A percentile compares a stretch with the other conserved stretches of the same genome.
These are phyloP conservation scores for Sesamia inferens DNA, from an alignment of 2,888 invertebrate genomes.

Conservation along the genomic window DNA sequence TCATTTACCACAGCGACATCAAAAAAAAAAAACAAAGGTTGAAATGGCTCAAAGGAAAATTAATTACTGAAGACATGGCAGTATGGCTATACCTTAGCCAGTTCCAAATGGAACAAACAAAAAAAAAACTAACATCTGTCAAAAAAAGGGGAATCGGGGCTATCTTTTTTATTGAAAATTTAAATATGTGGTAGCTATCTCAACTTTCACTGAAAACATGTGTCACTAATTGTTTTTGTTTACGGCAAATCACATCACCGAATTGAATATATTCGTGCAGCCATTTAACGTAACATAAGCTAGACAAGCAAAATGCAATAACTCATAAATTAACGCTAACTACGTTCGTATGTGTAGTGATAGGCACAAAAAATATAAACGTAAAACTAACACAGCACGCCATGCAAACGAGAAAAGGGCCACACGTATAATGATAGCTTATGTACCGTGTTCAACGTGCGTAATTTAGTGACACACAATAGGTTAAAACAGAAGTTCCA, in stretches of 20 bases:
- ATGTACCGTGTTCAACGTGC: constrained; percentile 41
- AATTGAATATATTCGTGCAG: background rate
- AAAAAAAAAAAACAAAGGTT: too few species aligned
- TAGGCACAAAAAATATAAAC: constrained; percentile 47
- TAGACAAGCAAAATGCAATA: constrained; percentile 24
- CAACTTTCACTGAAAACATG: too few species aligned
- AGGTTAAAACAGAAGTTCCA: constrained; percentile 17
- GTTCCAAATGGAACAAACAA: too few species aligned
- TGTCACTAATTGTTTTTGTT: too few species aligned
- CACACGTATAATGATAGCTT: constrained; percentile 45
- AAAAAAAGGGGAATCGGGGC: too few species aligned
- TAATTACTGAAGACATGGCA: too few species aligned
- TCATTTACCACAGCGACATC: too few species aligned
- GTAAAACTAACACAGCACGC: constrained; percentile 46
- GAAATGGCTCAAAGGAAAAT: too few species aligned
- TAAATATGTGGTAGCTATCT: too few species aligned
- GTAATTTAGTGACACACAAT: background rate
- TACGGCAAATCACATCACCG: background rate
- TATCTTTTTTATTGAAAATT: too few species aligned
- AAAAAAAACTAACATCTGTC: too few species aligned
- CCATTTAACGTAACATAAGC: constrained; percentile 23
- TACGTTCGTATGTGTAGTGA: constrained; percentile 21
- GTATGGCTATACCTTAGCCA: too few species aligned
- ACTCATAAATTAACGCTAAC: constrained; percentile 45
- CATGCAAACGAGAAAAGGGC: constrained; percentile 36